Base-by-base conservation (phyloP, 2,113 vertebrate species). In the Spea multiplicata region DNA sequence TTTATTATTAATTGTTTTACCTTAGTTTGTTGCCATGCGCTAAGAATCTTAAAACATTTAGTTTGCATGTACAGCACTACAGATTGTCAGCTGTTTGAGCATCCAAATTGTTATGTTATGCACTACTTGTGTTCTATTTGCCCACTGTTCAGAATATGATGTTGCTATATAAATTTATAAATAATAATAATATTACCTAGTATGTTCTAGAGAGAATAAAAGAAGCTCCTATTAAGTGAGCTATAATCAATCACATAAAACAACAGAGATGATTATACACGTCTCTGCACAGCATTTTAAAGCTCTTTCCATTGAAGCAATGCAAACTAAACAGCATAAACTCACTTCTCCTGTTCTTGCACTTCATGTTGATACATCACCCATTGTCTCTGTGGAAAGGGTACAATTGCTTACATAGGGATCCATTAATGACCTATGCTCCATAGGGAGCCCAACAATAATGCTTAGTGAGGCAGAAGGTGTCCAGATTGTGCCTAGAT, bases 351-450 rank as follows among this genome's bases (percentile, higher is more conserved):
- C 44, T 77, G 52, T 70, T 45, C 45, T 50, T 59, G 67, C 75
- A 77, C 66, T 77, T 62, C 70, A 16, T 62, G 55, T 77, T 77
- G 75, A 77, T 67, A 77, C 75, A 70, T 77, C 75, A 77, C 53
- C 67, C 75, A 71, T 46, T 77, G 75, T 77, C 75, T 77, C 75
- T 71, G 57, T 46, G 68, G 75, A 77, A 65, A 76, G 75, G 14
- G 46, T 64, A 46, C 67, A 69, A 49, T 77, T 71, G 75, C 75
- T 70, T 77, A 77, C 55, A 59, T 77, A 77, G 67, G 53, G 67
- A 47, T 71, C 75, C 75, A 76, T 69, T 76, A 71, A 77, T 71
- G 75, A 70, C 75, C 67, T 71, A 44, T 70, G 67, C 66, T 70
- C 57, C 52, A 59, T 59, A 77, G 66, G 75, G 75, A 70, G 66